Base-by-base conservation (phyloP, 2,797 vertebrate species). In the Tragopan temminckii region DNA sequence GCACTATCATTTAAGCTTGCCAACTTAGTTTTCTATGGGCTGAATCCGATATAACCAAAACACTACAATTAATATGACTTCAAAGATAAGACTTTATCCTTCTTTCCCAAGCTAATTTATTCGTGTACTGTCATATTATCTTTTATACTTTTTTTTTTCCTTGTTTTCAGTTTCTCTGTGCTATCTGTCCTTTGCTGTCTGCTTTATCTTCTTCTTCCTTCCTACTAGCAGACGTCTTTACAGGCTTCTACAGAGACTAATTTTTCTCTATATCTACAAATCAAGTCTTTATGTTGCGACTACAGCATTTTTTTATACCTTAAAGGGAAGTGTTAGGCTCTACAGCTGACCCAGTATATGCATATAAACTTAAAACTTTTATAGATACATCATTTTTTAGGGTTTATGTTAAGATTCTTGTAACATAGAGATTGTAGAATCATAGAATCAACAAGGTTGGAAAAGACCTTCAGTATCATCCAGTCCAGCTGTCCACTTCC, bases 181-280 rank as follows among this genome's bases (percentile, higher is more conserved):
- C 31, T 94, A 91, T 95, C 93, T 94, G 4, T 91, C 75, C 96
- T 38, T 89, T 96, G 80, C 94, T 93, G 25, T 93, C 78, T 97
- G 13, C 86, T 95, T 95, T 97, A 96, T 93, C 87, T 91, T 3
- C 62, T 90, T 91, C 88, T 96, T 96, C 74, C 80, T 97, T 97
- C 88, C 81, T 97, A 36, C 92, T 96, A 90, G 75, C 80, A 91
- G 64, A 84, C 43, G 83, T 94, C 86, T 94, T 94, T 86, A 92
- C 77, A 93, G 62, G 38, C 78, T 93, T 90, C 81, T 95, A 58
- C 59, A 71, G 82, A 75, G 69, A 68, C 68, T 92, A 74, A 36
- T 71, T 90, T 90, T 94, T 82, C 50, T 89, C 61, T 80, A 10
- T 90, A 80, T 85, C 45, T 40, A 85, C 64, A 71, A 82, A 83